Evolutionary conservation across 2,888 invertebrate species (phyloP), one percentile per base, ranked within the genome.

Genomic region (Polydrusus cervinus): DNA sequence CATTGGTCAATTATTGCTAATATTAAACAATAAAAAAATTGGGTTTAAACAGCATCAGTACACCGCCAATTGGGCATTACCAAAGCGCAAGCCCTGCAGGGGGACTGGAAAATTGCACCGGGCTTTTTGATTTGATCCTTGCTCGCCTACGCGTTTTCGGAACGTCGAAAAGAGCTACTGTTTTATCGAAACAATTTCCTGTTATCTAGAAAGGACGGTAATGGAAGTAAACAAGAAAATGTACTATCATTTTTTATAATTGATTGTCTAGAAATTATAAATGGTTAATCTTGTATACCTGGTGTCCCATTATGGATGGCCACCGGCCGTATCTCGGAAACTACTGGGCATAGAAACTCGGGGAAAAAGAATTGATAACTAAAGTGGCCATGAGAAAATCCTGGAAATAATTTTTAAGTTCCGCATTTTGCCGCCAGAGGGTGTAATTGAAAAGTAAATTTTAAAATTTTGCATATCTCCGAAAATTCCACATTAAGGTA

Each of bases 21-120:
- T 75, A 69, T 76, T 76, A 69, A 76, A 76, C 65, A 76, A 72
- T 73, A 76, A 76, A 76, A 76, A 69, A 76, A 64, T 71, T 76
- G 49, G 55, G 49, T 69, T 61, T 68, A 71, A 71, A 61, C 72
- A 57, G 68, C 49, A 64, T 47, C 43, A 60, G 45, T 14, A 65
- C 45, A 40, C 45, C 64, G 71, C 71, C 67, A 75, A 75, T 72
- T 76, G 76, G 67, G 72, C 62, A 62, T 55, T 65, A 45, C 25
- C 7, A 69, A 34, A 47, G 74, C 74, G 74, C 74, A 74, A 7
- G 57, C 68, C 57, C 69, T 43, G 38, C 68, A 61, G 55, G 62
- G 73, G 73, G 67, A 64, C 16, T 30, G 14, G 14, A 38, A 45
- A 66, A 47, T 72, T 66, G 60, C 65, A 64, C 38, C 34, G 47